These are phyloP conservation scores for Mactra quadrangularis DNA, from an alignment of 1,140 invertebrate genomes.

Conservation along the genomic window DNA sequence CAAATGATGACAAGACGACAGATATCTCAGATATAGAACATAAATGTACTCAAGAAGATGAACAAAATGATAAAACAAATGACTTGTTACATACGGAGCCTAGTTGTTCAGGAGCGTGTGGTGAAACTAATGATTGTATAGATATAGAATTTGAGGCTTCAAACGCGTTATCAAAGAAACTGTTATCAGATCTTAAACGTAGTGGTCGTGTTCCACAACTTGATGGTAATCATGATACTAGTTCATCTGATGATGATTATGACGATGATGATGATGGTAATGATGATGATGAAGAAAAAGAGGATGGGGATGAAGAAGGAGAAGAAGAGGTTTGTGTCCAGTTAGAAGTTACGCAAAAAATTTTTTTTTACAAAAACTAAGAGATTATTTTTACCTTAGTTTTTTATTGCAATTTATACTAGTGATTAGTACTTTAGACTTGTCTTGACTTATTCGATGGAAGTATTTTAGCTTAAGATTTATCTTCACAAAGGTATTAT, in stretches of 20 bases:
- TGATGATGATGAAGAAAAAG: slow-evolving; percentile 87
- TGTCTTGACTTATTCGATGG: no score
- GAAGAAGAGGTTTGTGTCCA: slow-evolving; percentile 85
- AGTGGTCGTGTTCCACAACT: slow-evolving; percentile 83
- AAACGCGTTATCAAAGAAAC: slow-evolving; percentile 17
- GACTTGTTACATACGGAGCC: not conserved
- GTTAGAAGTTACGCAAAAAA: no score
- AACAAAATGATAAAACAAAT: not conserved
- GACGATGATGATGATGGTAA: slow-evolving; percentile 89
- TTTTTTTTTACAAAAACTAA: no score
- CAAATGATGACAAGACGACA: slow-evolving; percentile 85
- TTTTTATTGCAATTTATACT: no score
- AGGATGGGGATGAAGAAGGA: slow-evolving; percentile 87
- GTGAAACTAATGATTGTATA: slow-evolving; percentile 1
- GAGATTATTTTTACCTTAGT: no score
- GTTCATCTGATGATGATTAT: slow-evolving; percentile 89
- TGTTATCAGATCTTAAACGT: slow-evolving; percentile 19
- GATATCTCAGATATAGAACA: not conserved
- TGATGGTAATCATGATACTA: slow-evolving; percentile 90
- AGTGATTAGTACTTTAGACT: no score
- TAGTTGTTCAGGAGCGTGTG: slow-evolving; percentile 4
- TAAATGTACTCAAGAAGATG: not conserved
- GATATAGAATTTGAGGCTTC: slow-evolving; percentile 44
- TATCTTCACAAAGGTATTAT: no score
- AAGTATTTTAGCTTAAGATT: no score